These are phyloP conservation scores for Recurvirostra avosetta DNA, from an alignment of 2,113 vertebrate genomes.

Conservation along the genomic window DNA sequence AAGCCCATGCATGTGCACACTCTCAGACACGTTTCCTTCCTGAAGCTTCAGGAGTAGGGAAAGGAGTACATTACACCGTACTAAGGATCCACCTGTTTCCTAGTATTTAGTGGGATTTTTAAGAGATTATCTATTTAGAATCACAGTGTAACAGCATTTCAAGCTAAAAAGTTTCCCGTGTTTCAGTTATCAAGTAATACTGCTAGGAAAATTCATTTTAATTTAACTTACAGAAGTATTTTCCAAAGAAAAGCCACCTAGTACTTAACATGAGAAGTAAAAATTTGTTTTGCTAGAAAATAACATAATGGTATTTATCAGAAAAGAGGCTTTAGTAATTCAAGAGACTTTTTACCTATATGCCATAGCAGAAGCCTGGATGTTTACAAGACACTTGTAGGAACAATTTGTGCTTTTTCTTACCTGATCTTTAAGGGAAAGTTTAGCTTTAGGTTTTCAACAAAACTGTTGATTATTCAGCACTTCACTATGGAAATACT, in stretches of 20 bases:
- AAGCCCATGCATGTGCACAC: neutral
- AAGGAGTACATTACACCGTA: neutral
- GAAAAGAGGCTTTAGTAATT: neutral
- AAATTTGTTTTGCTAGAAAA: neutral
- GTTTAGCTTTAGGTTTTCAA: neutral
- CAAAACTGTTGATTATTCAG: neutral
- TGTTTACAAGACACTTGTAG: neutral
- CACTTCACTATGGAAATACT: neutral
- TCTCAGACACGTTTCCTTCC: neutral
- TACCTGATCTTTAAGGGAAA: neutral
- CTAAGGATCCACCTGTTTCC: neutral
- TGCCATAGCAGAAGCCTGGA: neutral
- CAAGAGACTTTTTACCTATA: neutral
- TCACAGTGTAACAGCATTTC: neutral
- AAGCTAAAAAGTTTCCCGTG: neutral
- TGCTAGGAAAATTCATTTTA: neutral
- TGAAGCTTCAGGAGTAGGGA: neutral
- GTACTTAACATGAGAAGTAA: neutral
- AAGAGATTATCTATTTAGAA: neutral
- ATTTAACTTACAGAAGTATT: neutral
- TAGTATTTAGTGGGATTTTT: neutral
- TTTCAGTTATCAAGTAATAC: neutral
- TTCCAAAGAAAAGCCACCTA: neutral
- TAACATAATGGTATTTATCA: neutral
- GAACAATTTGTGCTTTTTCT: neutral